These are phyloP conservation scores for Catharus fuscescens DNA, from an alignment of 2,113 vertebrate species.

Conservation along the genomic window DNA sequence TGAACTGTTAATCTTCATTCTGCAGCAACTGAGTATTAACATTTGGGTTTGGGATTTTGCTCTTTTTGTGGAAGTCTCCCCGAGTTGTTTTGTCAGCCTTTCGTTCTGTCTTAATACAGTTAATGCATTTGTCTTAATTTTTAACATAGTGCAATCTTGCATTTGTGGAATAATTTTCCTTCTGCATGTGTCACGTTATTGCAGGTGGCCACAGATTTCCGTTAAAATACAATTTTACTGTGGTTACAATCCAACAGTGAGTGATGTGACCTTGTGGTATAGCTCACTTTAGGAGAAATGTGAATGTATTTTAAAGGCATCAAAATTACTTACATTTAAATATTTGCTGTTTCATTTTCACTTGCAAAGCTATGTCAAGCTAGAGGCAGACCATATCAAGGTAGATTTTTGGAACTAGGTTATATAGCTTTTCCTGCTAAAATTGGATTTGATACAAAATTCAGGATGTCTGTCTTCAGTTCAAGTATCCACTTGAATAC, in stretches of 20 bases:
- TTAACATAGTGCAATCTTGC: background rate
- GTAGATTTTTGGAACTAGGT: background rate
- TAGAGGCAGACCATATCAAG: background rate
- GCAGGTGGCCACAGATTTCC: background rate
- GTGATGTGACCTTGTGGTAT: background rate
- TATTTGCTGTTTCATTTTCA: background rate
- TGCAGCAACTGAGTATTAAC: background rate
- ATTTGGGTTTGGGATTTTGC: background rate
- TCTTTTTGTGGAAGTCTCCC: background rate
- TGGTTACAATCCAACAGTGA: background rate
- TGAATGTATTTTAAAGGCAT: background rate
- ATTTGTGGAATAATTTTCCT: background rate
- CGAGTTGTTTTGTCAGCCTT: background rate
- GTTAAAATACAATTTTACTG: background rate
- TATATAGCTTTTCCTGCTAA: background rate
- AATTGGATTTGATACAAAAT: background rate
- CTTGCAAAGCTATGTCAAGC: background rate
- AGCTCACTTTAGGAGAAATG: background rate
- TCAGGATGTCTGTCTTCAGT: background rate
- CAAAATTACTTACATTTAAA: background rate
- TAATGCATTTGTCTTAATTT: background rate
- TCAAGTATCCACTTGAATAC: background rate
- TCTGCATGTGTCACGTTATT: background rate
- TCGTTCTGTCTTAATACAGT: background rate
- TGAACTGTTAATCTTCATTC: background rate